Percentiles rank a stretch among this genome's conserved stretches.
These are phyloP conservation scores for Conistra vaccinii DNA, from an alignment of 2,888 invertebrate genomes.

Conservation along the genomic window DNA sequence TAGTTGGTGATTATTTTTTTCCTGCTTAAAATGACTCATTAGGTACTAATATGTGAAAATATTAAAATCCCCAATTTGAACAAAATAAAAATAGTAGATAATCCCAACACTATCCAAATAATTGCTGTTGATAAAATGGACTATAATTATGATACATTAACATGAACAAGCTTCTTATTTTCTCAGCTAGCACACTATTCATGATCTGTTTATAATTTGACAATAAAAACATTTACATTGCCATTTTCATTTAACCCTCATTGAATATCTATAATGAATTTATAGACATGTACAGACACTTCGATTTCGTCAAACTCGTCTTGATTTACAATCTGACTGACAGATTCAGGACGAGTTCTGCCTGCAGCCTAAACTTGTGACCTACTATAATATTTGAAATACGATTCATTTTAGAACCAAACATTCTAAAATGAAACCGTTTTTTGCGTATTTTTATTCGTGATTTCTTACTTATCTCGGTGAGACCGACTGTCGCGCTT, in stretches of 20 bases:
- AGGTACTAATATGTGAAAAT: not conserved
- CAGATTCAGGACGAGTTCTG: conserved; percentile 42
- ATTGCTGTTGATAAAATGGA: conserved; percentile 14
- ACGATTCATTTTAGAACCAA: not conserved
- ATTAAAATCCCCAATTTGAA: not conserved
- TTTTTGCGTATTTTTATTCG: not conserved
- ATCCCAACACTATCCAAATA: not conserved
- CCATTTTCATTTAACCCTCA: conserved; percentile 37
- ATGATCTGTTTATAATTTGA: conserved; percentile 51
- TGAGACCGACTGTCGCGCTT: not conserved
- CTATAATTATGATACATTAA: conserved; percentile 38
- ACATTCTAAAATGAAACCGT: not conserved
- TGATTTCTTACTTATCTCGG: not conserved
- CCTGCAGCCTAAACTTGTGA: conserved; percentile 33
- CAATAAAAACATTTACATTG: conserved; percentile 18
- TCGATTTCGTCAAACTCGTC: conserved; percentile 29
- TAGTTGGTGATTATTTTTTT: not conserved
- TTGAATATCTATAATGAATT: conserved; percentile 35
- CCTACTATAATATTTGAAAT: not conserved
- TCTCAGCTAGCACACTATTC: conserved; percentile 55
- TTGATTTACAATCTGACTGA: conserved; percentile 42
- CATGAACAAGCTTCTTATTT: conserved; percentile 63
- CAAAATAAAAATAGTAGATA: not conserved
- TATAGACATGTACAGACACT: conserved; percentile 32
- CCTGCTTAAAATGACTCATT: not conserved